A percentile compares a stretch with the other conserved stretches of the same genome.
Conservation (phyloP, 1,140 invertebrate species). For the Drosophila navojoa region DNA sequence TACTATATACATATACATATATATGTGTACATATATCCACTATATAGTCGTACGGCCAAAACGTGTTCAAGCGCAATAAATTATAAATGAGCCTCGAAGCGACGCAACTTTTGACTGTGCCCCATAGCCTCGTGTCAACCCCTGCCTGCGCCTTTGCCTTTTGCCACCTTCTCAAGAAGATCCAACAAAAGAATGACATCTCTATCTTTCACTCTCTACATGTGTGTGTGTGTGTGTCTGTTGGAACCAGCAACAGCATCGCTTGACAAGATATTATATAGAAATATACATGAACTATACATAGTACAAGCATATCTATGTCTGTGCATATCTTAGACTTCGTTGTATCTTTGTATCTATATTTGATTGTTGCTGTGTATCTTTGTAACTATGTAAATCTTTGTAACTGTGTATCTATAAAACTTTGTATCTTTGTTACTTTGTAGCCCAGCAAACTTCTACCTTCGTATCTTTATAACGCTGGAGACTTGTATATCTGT, state of each 20-base stretch:
- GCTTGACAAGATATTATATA: constrained; percentile 37
- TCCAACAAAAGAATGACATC: constrained; percentile 55
- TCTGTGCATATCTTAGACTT: background rate
- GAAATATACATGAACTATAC: constrained; percentile 30
- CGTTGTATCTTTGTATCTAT: background rate
- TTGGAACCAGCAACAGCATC: constrained; percentile 55
- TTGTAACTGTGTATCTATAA: too few species aligned
- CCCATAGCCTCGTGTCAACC: constrained; percentile 24
- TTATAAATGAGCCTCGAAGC: constrained; percentile 63
- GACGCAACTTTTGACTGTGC: constrained; percentile 47
- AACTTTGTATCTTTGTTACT: too few species aligned
- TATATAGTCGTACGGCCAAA: constrained; percentile 34
- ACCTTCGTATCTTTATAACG: too few species aligned
- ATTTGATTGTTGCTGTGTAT: too few species aligned
- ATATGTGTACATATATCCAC: background rate
- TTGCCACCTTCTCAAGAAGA: constrained; percentile 8
- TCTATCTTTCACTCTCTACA: constrained; percentile 7
- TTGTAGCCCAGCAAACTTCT: too few species aligned
- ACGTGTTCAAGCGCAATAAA: constrained; percentile 75
- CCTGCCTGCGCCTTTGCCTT: constrained; percentile 6
- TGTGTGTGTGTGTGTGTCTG: constrained; percentile 37
- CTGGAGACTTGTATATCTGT: too few species aligned
- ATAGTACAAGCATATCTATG: constrained; percentile 14
- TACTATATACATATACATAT: background rate
- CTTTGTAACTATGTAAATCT: too few species aligned